Percentiles rank a stretch among this genome's conserved stretches.
Conservation (phyloP, 92 coral and sea anemone species). For the Meandrina meandrites region DNA sequence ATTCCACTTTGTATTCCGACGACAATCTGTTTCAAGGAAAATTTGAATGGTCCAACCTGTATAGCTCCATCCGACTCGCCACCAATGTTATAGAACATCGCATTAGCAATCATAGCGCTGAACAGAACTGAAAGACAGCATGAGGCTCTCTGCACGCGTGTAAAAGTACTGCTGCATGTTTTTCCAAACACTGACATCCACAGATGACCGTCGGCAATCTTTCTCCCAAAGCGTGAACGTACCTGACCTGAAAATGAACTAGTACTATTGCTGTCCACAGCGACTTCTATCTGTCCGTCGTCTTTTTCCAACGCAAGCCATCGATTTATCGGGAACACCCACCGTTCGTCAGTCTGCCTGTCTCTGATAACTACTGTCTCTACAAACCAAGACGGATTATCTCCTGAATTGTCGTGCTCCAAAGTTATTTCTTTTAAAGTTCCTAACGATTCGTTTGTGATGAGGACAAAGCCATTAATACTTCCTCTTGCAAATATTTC, state of each 20-base stretch:
- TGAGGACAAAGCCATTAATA: slow-evolving; percentile 38
- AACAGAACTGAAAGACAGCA: slow-evolving; percentile 56
- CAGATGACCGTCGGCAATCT: slow-evolving; percentile 58
- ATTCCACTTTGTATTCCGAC: slow-evolving; percentile 55
- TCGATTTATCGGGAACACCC: slow-evolving; percentile 51
- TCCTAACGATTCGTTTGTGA: slow-evolving; percentile 26
- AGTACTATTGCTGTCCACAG: background rate
- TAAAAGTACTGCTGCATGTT: slow-evolving; percentile 38
- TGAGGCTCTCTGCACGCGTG: slow-evolving; percentile 68
- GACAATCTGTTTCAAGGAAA: slow-evolving; percentile 36
- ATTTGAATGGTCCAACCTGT: slow-evolving; percentile 44
- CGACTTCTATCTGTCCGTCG: slow-evolving; percentile 47
- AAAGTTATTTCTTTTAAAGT: slow-evolving; percentile 27
- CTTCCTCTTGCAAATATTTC: slow-evolving; percentile 52
- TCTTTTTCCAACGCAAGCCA: slow-evolving; percentile 63
- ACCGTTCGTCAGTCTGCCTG: slow-evolving; percentile 22
- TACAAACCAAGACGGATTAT: slow-evolving; percentile 60
- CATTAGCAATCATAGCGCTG: slow-evolving; percentile 61
- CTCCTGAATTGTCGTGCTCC: slow-evolving; percentile 57
- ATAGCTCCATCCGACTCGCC: slow-evolving; percentile 31
- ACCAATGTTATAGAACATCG: slow-evolving; percentile 58
- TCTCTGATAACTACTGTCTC: slow-evolving; percentile 41
- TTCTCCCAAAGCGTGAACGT: slow-evolving; percentile 42
- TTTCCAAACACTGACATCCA: slow-evolving; percentile 66
- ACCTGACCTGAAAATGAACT: slow-evolving; percentile 38